Conservation (phyloP, 2,113 vertebrate species). For the Felis chaus region DNA sequence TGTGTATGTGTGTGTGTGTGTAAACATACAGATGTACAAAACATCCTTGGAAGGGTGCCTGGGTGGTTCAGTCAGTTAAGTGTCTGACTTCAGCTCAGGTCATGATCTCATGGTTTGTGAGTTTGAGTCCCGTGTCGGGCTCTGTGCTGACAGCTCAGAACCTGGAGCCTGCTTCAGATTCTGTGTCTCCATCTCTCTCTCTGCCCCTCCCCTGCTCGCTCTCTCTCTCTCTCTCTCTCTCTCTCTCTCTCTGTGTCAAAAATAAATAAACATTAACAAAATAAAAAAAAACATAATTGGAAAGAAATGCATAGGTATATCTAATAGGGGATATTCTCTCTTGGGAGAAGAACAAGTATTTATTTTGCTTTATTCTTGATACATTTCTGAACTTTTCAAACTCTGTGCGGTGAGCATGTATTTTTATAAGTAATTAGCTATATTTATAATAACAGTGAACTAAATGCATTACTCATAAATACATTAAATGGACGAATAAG, state of each 20-base stretch:
- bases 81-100: too few species aligned
- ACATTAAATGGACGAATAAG: background rate
- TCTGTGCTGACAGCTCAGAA: too few species aligned
- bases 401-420: background rate
- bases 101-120: too few species aligned
- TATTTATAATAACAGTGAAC: background rate
- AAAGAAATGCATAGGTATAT: background rate
- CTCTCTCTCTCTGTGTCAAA: too few species aligned
- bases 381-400: background rate
- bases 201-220: too few species aligned
- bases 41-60: too few species aligned
- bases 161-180: too few species aligned
- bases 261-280: too few species aligned
- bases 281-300: background rate
- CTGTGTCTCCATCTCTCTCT: too few species aligned
- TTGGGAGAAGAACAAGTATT: background rate
- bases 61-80: too few species aligned
- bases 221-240: too few species aligned
- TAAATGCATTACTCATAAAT: background rate
- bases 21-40: background rate
- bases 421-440: background rate
- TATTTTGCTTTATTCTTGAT: background rate
- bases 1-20: background rate
- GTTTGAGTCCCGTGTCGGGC: too few species aligned
- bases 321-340: background rate